Evolutionary conservation across 2,888 invertebrate species (phyloP).

Genomic region (Eristalis arbustorum): DNA sequence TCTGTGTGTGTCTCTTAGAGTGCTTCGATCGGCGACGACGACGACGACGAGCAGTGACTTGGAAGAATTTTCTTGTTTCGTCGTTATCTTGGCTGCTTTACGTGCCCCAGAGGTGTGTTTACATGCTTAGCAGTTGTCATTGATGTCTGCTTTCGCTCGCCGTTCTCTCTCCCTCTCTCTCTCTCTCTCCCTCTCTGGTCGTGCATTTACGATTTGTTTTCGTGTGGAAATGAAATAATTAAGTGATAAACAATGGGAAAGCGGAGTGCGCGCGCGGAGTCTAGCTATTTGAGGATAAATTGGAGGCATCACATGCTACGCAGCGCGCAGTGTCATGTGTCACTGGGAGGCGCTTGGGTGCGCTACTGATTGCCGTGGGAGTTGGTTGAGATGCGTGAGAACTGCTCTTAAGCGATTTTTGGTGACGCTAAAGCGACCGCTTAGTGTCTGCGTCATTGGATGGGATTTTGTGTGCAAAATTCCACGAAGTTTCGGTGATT

Average conservation of each 20-base stretch:
- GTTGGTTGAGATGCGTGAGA: no score
- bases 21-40: not conserved
- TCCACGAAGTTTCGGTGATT: no score
- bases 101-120: slow-evolving; percentile 26
- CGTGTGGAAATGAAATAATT: slow-evolving; percentile 11
- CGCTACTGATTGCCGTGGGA: not conserved
- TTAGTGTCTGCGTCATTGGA: no score
- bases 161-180: not conserved
- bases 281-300: not conserved
- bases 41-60: not conserved
- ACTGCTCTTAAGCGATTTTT: no score
- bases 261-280: not conserved
- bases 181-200: not conserved
- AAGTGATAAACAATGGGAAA: not conserved
- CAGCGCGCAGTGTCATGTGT: not conserved
- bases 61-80: slow-evolving; percentile 1
- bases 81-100: slow-evolving; percentile 3
- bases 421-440: no score
- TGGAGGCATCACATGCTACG: not conserved
- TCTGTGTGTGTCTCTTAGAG: slow-evolving; percentile 9
- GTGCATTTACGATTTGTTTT: not conserved
- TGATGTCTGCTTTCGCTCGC: slow-evolving; percentile 15
- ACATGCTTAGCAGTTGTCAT: slow-evolving; percentile 30
- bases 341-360: not conserved
- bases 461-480: no score